phyloP scores from a whole-genome alignment of 2,113 vertebrate genomes.

The Galeopterus variegatus region DNA sequence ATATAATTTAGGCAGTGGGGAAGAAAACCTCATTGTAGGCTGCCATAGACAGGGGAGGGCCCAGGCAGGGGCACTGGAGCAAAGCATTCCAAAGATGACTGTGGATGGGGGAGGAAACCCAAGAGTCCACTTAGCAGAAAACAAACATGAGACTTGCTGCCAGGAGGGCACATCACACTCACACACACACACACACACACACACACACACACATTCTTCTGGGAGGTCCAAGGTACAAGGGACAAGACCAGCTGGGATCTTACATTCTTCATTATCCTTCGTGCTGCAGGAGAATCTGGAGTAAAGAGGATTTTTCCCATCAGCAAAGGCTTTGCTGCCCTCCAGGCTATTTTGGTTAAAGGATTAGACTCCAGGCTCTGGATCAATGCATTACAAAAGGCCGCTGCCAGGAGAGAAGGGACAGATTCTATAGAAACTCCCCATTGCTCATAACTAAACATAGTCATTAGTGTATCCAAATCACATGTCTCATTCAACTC shows the following conservation, averaged over 20 bases:
- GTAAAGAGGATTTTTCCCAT: constrained; percentile 97
- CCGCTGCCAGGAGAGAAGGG: constrained; percentile 88
- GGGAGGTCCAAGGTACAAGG: not conserved
- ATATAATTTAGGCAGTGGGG: not conserved
- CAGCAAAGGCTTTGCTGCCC: constrained; percentile 94
- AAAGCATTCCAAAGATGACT: constrained; percentile 23
- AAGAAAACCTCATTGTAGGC: not conserved
- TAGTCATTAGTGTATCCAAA: constrained; percentile 69
- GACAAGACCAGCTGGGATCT: constrained; percentile 79
- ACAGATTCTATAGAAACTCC: constrained; percentile 78
- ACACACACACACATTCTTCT: not conserved
- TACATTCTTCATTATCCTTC: constrained; percentile 93
- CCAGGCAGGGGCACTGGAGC: not conserved
- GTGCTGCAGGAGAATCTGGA: constrained; percentile 93
- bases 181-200: not conserved
- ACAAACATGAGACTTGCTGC: not conserved
- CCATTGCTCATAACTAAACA: constrained; percentile 35
- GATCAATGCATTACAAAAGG: constrained; percentile 96
- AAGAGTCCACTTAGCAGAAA: constrained; percentile 14
- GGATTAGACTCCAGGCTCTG: constrained; percentile 94
- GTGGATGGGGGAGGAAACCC: not conserved
- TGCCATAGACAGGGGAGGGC: not conserved
- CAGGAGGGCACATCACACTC: not conserved
- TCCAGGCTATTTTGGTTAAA: constrained; percentile 95
- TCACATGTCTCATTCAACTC: constrained; percentile 57